phyloP scores from a whole-genome alignment of 2,797 vertebrate genomes.

The Rhyacichthys aspro region DNA sequence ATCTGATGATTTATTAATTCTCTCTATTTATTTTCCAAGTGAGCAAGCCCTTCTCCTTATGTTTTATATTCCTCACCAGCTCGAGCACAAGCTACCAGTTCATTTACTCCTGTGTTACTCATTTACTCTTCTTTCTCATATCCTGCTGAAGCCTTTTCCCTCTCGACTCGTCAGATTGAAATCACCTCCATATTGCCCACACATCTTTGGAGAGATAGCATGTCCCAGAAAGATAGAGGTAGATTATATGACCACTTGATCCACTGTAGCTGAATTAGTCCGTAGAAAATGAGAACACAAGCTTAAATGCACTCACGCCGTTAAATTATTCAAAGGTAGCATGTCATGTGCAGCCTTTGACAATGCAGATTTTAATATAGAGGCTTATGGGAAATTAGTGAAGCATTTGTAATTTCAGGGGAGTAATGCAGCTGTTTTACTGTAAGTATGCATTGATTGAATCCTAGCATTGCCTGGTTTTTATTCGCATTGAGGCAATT shows the following conservation, averaged over 20 bases:
- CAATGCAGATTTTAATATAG: conserved; percentile 3
- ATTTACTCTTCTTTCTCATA: conserved; percentile 47
- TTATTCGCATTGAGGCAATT: background rate
- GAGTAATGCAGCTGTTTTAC: conserved; percentile 6
- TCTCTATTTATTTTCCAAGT: too few species aligned
- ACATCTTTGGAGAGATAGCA: conserved; percentile 39
- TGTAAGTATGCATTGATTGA: conserved; percentile 17
- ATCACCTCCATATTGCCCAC: conserved; percentile 51
- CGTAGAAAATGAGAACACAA: conserved; percentile 21
- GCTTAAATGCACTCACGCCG: conserved; percentile 14
- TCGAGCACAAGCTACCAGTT: conserved; percentile 22
- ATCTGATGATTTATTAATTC: background rate
- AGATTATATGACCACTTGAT: conserved; percentile 60
- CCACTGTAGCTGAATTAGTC: conserved; percentile 40
- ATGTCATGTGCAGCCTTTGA: conserved; percentile 13
- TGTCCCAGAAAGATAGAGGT: conserved; percentile 40
- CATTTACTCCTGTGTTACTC: conserved; percentile 31
- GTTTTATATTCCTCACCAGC: conserved; percentile 22
- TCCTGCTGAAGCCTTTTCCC: conserved; percentile 27
- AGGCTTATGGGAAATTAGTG: conserved; percentile 9
- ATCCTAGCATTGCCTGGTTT: background rate
- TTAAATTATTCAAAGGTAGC: conserved; percentile 15
- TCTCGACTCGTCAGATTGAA: conserved; percentile 37
- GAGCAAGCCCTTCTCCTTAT: conserved; percentile 1
- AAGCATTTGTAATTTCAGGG: background rate